Conservation (phyloP, 2,113 vertebrate species). For the Rhinoderma darwinii region DNA sequence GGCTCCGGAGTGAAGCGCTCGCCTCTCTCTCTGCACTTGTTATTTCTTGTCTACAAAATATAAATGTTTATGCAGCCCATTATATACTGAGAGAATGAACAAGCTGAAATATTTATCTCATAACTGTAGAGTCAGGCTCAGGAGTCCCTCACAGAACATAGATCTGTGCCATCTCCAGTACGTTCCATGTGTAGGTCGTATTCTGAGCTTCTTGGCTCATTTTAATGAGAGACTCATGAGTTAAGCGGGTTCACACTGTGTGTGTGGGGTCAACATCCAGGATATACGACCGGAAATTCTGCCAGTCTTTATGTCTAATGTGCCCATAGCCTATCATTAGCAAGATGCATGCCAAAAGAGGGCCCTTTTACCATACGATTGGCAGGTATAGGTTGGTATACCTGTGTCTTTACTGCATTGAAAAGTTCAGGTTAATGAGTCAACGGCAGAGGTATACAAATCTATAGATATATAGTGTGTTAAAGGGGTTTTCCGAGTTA, state of each 20-base stretch:
- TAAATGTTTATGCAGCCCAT: not conserved
- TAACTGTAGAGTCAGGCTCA: not conserved
- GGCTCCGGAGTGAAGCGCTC: slow-evolving; percentile 1
- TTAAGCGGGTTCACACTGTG: not conserved
- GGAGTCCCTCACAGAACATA: not conserved
- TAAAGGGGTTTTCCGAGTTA: too few relatives aligned
- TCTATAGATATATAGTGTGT: too few relatives aligned
- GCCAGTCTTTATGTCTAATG: too few relatives aligned
- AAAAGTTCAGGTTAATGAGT: too few relatives aligned
- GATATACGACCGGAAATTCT: too few relatives aligned
- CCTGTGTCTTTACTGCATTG: too few relatives aligned
- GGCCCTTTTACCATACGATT: too few relatives aligned
- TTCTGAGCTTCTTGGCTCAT: not conserved
- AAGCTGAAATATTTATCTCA: not conserved
- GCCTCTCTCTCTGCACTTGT: not conserved
- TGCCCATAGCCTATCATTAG: too few relatives aligned
- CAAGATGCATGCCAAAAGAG: too few relatives aligned
- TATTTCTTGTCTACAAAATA: not conserved
- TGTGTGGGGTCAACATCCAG: not conserved
- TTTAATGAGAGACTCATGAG: not conserved
- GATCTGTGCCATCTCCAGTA: not conserved
- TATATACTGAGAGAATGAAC: not conserved
- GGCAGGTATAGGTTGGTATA: too few relatives aligned
- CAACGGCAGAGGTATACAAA: too few relatives aligned
- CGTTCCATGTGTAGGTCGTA: not conserved